These are phyloP conservation scores for Cyanoderma ruficeps DNA, from an alignment of 2,113 vertebrate species.

Conservation along the genomic window DNA sequence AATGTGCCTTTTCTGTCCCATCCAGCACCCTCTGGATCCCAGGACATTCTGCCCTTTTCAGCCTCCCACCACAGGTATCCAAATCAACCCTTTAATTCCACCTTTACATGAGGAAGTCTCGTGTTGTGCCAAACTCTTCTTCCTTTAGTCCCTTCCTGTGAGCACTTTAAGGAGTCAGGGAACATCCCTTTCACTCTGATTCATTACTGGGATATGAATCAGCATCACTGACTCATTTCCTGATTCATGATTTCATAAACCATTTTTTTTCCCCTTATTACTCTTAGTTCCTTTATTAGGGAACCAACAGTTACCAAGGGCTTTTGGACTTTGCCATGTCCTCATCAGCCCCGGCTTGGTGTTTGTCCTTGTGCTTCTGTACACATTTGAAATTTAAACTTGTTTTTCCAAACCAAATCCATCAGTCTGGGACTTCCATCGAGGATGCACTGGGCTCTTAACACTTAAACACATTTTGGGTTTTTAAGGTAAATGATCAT, in stretches of 20 bases:
- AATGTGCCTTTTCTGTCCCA: not conserved
- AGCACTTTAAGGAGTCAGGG: not conserved
- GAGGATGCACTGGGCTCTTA: not conserved
- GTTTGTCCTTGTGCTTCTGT: not conserved
- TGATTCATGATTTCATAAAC: not conserved
- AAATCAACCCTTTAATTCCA: not conserved
- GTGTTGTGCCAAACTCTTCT: not conserved
- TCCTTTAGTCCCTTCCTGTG: not conserved
- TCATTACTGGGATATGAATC: constrained; percentile 20
- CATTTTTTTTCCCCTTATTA: not conserved
- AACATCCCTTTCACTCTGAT: not conserved
- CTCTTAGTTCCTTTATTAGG: not conserved
- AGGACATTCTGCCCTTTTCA: not conserved
- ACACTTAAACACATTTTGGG: not conserved
- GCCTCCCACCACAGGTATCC: not conserved
- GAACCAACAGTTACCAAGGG: not conserved
- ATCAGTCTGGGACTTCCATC: not conserved
- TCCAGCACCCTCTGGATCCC: not conserved
- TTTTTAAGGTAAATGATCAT: not conserved
- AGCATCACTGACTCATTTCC: constrained; percentile 41
- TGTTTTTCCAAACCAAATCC: not conserved
- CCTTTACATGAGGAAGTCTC: not conserved
- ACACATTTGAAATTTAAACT: not conserved
- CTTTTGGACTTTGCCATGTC: not conserved
- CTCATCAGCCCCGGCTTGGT: not conserved